A percentile compares a stretch with the other conserved stretches of the same genome.
phyloP scores from a whole-genome alignment of 2,888 invertebrate genomes.

The Andrena haemorrhoa region DNA sequence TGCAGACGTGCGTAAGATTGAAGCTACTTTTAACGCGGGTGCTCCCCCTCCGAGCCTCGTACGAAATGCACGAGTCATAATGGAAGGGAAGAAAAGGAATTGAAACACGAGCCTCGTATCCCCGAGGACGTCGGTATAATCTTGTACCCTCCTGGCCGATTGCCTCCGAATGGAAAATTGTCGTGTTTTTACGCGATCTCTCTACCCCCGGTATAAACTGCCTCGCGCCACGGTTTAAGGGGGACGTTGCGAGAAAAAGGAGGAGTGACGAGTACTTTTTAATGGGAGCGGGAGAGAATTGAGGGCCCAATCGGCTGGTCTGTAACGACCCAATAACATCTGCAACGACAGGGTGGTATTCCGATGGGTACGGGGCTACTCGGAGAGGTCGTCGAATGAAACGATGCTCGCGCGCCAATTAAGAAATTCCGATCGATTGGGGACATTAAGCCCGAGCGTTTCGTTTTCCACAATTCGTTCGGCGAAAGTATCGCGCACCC shows the following conservation, averaged over 20 bases:
- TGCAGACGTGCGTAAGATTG: no score
- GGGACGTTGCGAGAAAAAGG: not conserved
- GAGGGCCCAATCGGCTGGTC: slow-evolving; percentile 1
- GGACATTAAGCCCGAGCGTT: slow-evolving; percentile 12
- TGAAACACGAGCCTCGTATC: slow-evolving; percentile 17
- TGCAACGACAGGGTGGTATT: slow-evolving; percentile 5
- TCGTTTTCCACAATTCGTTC: slow-evolving; percentile 11
- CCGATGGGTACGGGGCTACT: not conserved
- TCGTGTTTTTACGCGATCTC: slow-evolving; percentile 36
- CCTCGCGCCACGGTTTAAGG: not conserved
- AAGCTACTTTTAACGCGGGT: no score
- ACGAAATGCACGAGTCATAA: not conserved
- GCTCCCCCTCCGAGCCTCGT: no score
- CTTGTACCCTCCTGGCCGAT: slow-evolving; percentile 16
- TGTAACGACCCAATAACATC: slow-evolving; percentile 1
- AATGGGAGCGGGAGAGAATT: not conserved
- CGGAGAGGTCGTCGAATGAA: not conserved
- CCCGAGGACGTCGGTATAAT: slow-evolving; percentile 25
- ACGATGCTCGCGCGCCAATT: slow-evolving; percentile 1
- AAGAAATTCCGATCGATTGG: slow-evolving; percentile 21
- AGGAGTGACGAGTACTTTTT: slow-evolving; percentile 1
- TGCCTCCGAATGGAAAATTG: slow-evolving; percentile 32
- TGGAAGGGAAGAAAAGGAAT: not conserved
- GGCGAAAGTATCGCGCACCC: not conserved
- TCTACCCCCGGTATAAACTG: slow-evolving; percentile 7